Percentiles rank a stretch among this genome's conserved stretches.
These are phyloP conservation scores for Ameiurus melas DNA, from an alignment of 2,113 vertebrate genomes.

Conservation along the genomic window DNA sequence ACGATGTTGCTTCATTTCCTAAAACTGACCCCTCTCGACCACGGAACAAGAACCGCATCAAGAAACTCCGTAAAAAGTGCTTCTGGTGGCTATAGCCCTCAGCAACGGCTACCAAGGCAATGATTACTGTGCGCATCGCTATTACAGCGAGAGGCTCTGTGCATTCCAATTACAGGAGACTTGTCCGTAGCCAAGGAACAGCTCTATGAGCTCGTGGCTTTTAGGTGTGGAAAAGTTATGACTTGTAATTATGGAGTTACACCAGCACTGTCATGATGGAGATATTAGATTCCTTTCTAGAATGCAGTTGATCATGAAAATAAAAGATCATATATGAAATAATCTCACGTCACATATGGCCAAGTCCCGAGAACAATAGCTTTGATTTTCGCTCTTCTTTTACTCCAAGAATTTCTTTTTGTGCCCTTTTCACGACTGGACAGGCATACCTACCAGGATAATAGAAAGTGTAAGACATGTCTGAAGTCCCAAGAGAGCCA, in stretches of 20 bases:
- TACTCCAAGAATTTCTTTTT: background rate
- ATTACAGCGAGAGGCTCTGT: constrained; percentile 9
- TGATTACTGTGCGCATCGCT: constrained; percentile 8
- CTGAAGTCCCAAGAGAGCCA: constrained; percentile 16
- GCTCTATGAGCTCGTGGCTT: constrained; percentile 24
- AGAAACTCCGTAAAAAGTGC: constrained; percentile 93
- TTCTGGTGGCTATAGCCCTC: constrained; percentile 89
- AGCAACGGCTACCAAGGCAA: background rate
- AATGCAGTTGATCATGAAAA: background rate
- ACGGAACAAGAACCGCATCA: constrained; percentile 78
- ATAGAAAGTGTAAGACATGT: constrained; percentile 11
- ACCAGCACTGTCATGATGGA: constrained; percentile 25
- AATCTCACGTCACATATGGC: background rate
- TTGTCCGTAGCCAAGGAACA: constrained; percentile 27
- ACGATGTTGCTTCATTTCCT: constrained; percentile 65
- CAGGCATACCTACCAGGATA: constrained; percentile 27
- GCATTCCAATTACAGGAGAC: constrained; percentile 34
- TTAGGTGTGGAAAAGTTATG: constrained; percentile 13
- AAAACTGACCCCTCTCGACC: constrained; percentile 48
- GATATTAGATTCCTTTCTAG: background rate
- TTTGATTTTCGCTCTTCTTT: background rate
- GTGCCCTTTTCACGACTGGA: background rate
- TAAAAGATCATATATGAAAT: background rate
- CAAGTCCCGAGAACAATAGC: background rate
- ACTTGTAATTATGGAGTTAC: constrained; percentile 1